Conservation (phyloP, 2,797 vertebrate genomes). For the Neosilurus mollespiculum region DNA sequence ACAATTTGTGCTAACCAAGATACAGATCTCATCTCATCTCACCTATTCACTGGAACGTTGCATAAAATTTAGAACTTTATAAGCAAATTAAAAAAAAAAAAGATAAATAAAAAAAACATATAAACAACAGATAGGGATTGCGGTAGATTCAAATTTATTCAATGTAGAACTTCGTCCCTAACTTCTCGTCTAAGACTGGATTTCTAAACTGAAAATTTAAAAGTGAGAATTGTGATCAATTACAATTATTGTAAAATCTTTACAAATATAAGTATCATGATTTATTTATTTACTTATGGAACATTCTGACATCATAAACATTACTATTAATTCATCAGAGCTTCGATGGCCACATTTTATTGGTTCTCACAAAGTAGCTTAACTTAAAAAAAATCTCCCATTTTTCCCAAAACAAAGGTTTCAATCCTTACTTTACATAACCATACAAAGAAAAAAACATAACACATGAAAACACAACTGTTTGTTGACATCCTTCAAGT, state of each 20-base stretch:
- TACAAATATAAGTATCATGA: background rate
- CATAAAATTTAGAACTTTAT: background rate
- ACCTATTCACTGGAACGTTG: too few relatives aligned
- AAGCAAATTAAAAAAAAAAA: constrained; percentile 14
- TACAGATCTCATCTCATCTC: background rate
- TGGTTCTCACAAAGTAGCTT: background rate
- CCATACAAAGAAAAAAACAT: background rate
- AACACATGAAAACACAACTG: constrained; percentile 12
- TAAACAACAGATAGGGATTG: background rate
- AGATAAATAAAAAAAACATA: background rate
- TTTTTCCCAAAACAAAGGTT: constrained; percentile 1
- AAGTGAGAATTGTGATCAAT: constrained; percentile 38
- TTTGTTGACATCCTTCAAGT: constrained; percentile 47
- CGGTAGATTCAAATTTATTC: background rate
- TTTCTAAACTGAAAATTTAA: background rate
- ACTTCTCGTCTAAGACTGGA: background rate
- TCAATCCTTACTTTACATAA: constrained; percentile 22
- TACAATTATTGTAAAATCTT: background rate
- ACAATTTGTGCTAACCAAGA: background rate
- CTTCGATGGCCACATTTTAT: background rate
- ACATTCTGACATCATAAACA: background rate
- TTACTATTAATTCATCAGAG: background rate
- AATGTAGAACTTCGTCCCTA: background rate
- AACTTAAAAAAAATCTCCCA: background rate
- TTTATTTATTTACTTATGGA: constrained; percentile 9